phyloP scores from a whole-genome alignment of 2,797 vertebrate species.

The Craterocephalus amniculus region DNA sequence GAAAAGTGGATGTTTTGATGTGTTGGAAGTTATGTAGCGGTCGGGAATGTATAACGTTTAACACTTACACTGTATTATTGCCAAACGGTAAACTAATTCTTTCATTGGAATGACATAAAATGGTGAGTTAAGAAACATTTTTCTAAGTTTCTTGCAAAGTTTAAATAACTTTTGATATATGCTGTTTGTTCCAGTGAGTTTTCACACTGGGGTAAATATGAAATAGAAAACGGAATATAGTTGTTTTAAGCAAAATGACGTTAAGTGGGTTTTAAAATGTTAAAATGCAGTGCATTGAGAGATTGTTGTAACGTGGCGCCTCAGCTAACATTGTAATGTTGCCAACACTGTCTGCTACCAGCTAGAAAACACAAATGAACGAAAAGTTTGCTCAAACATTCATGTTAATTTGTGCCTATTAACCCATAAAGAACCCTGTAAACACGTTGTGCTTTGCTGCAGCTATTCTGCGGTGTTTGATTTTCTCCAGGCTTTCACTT shows the following conservation, averaged over 20 bases:
- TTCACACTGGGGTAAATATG: not conserved
- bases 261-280: not conserved
- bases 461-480: not conserved
- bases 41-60: conserved; percentile 25
- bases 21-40: conserved; percentile 21
- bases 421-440: not conserved
- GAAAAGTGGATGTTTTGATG: conserved; percentile 48
- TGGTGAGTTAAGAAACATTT: conserved; percentile 69
- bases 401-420: not conserved
- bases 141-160: conserved; percentile 54
- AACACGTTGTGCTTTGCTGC: not conserved
- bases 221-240: not conserved
- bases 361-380: not conserved
- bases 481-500: conserved; percentile 1
- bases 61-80: not conserved
- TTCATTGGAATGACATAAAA: conserved; percentile 28
- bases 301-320: conserved; percentile 74
- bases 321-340: conserved; percentile 52
- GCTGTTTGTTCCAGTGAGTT: not conserved
- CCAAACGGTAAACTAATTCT: conserved; percentile 7
- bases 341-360: conserved; percentile 37
- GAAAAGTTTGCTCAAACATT: not conserved
- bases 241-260: not conserved
- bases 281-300: conserved; percentile 3
- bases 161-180: conserved; percentile 21